These are phyloP conservation scores for Elmis aenea DNA, from an alignment of 2,888 invertebrate genomes.

Conservation along the genomic window DNA sequence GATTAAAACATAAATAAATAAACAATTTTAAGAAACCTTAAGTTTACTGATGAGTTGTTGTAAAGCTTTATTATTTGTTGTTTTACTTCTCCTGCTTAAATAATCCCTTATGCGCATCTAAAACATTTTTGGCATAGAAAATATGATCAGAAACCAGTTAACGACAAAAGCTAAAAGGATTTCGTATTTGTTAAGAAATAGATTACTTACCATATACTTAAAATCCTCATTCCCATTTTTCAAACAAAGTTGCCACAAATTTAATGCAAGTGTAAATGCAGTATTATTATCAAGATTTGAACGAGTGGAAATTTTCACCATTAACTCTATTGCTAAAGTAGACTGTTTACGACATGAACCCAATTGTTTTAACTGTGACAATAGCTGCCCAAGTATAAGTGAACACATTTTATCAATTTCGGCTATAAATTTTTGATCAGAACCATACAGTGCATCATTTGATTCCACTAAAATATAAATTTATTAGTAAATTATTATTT, in stretches of 20 bases:
- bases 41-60: constrained; percentile 29
- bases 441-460: constrained; percentile 88
- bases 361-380: constrained; percentile 61
- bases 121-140: constrained; percentile 5
- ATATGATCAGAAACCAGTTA: too few species aligned
- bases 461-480: constrained; percentile 67
- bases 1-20: too few species aligned
- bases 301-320: constrained; percentile 61
- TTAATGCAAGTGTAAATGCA: constrained; percentile 65
- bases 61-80: constrained; percentile 23
- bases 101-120: constrained; percentile 30
- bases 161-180: too few species aligned
- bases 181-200: constrained; percentile 1
- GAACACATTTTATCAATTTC: constrained; percentile 75
- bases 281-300: constrained; percentile 58
- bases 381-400: constrained; percentile 71
- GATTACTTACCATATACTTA: constrained; percentile 38
- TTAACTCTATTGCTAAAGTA: constrained; percentile 67
- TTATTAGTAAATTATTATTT: too few species aligned
- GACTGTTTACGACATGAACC: constrained; percentile 63
- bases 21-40: too few species aligned
- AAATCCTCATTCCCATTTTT: constrained; percentile 51
- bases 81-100: constrained; percentile 22
- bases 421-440: constrained; percentile 77
- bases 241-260: constrained; percentile 76